These are phyloP conservation scores for Taenioides sp. DNA, from an alignment of 2,797 vertebrate species.

Conservation along the genomic window DNA sequence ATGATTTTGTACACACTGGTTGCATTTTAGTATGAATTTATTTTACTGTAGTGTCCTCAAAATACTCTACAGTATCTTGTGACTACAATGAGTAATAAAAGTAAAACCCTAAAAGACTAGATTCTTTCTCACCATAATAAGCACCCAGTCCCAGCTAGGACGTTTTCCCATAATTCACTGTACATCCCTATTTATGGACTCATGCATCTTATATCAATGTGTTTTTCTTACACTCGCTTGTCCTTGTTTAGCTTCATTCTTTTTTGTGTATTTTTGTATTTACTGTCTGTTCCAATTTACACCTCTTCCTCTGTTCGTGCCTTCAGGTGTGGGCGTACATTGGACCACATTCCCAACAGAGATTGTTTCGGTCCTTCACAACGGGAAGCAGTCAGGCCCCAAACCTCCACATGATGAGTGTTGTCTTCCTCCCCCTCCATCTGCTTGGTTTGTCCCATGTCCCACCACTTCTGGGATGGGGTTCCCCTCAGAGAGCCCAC, in stretches of 20 bases:
- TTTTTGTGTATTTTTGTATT: conserved; percentile 27
- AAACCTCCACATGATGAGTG: conserved; percentile 71
- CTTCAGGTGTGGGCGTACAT: conserved; percentile 53
- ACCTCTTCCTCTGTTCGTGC: conserved; percentile 28
- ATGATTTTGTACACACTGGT: no score
- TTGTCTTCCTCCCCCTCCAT: conserved; percentile 61
- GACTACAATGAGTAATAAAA: conserved; percentile 21
- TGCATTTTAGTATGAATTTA: neutral
- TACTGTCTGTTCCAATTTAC: conserved; percentile 13
- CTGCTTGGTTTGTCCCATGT: conserved; percentile 61
- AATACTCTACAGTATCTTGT: conserved; percentile 5
- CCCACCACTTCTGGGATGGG: conserved; percentile 69
- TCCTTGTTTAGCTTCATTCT: conserved; percentile 33
- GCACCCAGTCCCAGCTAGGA: conserved; percentile 16
- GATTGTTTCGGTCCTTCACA: conserved; percentile 54
- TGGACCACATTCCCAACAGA: conserved; percentile 54
- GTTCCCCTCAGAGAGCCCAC: conserved; percentile 66
- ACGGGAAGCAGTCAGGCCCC: conserved; percentile 64
- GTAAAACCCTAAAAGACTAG: conserved; percentile 10
- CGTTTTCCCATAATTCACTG: conserved; percentile 31
- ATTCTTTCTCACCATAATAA: conserved; percentile 35
- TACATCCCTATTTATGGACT: conserved; percentile 32
- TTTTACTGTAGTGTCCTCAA: neutral
- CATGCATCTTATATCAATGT: conserved; percentile 32
- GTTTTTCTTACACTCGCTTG: conserved; percentile 23